Evolutionary conservation across 2,888 invertebrate species (phyloP).

Genomic region (Polydrusus tereticollis): DNA sequence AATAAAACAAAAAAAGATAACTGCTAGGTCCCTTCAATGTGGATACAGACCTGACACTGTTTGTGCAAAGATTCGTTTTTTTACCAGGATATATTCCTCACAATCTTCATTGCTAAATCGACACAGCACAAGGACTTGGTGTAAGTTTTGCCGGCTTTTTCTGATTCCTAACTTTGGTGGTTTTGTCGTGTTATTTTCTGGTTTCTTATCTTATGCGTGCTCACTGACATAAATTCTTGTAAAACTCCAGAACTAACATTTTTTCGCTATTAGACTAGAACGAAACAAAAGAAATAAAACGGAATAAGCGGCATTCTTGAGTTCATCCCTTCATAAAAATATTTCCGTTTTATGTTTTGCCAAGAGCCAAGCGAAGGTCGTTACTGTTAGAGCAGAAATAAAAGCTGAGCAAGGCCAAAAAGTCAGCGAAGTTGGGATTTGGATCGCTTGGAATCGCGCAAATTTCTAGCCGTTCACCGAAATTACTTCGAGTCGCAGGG

Average conservation of each 20-base stretch:
- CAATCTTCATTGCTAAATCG: too few relatives aligned
- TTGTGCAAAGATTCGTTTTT: too few relatives aligned
- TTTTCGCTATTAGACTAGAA: neutral
- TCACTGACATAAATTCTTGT: neutral
- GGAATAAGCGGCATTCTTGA: constrained; percentile 25
- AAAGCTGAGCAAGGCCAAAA: constrained; percentile 41
- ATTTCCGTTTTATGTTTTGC: constrained; percentile 42
- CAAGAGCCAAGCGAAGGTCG: constrained; percentile 31
- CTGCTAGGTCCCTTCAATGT: too few relatives aligned
- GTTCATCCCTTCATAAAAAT: constrained; percentile 43
- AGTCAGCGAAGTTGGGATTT: constrained; percentile 37
- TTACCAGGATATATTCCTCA: too few relatives aligned
- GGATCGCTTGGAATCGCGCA: constrained; percentile 25
- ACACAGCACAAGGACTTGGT: too few relatives aligned
- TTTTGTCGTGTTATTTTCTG: too few relatives aligned
- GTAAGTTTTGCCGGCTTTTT: too few relatives aligned
- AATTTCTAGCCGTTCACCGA: constrained; percentile 32
- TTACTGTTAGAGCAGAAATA: constrained; percentile 37
- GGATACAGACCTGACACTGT: too few relatives aligned
- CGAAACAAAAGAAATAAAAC: constrained; percentile 36
- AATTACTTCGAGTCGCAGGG: constrained; percentile 36
- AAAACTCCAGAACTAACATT: neutral
- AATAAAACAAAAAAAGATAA: too few relatives aligned
- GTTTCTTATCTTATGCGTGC: too few relatives aligned
- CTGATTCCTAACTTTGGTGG: too few relatives aligned